phyloP scores from a whole-genome alignment of 2,797 vertebrate genomes.

The Vipera latastei region DNA sequence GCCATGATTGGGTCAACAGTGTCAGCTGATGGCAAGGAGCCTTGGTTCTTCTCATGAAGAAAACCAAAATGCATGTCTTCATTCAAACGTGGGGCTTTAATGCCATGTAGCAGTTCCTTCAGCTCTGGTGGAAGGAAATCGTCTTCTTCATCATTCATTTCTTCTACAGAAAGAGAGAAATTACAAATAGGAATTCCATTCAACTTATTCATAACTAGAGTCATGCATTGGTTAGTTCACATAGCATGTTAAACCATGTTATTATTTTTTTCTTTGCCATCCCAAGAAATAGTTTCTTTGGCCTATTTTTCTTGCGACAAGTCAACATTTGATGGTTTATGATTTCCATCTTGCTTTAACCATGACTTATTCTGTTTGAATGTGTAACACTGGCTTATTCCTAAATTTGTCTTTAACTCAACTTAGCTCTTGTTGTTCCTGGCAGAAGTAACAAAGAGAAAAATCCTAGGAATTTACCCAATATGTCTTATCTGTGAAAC shows the following conservation, averaged over 20 bases:
- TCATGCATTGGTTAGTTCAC: not conserved
- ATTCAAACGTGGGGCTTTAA: slow-evolving; percentile 53
- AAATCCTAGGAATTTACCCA: not conserved
- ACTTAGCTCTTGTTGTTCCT: not conserved
- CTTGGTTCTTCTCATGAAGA: slow-evolving; percentile 57
- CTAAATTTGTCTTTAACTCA: not conserved
- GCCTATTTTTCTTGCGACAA: not conserved
- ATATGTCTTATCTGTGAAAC: not conserved
- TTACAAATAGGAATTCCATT: not conserved
- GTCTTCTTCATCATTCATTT: slow-evolving; percentile 76
- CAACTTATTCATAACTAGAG: not conserved
- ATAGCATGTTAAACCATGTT: not conserved
- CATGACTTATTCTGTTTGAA: not conserved
- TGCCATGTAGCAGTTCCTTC: slow-evolving; percentile 71
- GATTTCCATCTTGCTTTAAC: not conserved
- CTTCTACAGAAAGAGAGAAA: slow-evolving; percentile 61
- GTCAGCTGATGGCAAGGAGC: slow-evolving; percentile 53
- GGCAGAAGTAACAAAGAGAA: not conserved
- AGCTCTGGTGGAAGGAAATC: slow-evolving; percentile 80
- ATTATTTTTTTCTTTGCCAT: not conserved
- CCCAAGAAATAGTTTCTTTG: not conserved
- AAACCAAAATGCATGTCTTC: slow-evolving; percentile 65
- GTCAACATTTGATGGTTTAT: not conserved
- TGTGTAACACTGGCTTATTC: not conserved
- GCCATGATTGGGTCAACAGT: slow-evolving; percentile 55